Conservation (phyloP, 2,113 vertebrate species). For the Etia nguti region DNA sequence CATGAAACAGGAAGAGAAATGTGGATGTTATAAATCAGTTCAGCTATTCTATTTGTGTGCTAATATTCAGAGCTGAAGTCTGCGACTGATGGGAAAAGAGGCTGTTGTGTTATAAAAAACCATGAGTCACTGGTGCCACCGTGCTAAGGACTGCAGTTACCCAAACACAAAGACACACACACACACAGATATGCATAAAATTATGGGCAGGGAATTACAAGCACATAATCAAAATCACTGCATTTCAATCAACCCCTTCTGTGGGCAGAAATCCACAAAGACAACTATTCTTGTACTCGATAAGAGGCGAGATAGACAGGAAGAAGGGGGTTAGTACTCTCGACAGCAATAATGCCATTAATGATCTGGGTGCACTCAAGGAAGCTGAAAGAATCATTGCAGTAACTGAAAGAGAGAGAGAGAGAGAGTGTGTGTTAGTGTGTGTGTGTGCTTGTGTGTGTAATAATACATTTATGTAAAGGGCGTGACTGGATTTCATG, state of each 20-base stretch:
- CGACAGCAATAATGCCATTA: background rate
- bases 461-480: background rate
- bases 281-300: background rate
- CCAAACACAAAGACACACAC: background rate
- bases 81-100: background rate
- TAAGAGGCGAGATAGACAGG: background rate
- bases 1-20: background rate
- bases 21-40: background rate
- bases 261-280: background rate
- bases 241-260: background rate
- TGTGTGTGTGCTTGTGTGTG: background rate
- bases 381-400: background rate
- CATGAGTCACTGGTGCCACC: constrained; percentile 38
- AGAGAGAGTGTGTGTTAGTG: background rate
- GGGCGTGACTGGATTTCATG: background rate
- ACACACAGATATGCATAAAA: background rate
- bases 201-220: background rate
- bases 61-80: constrained; percentile 1
- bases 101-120: background rate
- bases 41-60: constrained; percentile 24
- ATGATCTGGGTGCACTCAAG: background rate
- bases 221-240: constrained; percentile 1
- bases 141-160: background rate
- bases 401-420: background rate
- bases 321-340: background rate